These are phyloP conservation scores for Gasterosteus aculeatus DNA, from an alignment of 2,113 vertebrate species.

Conservation along the genomic window DNA sequence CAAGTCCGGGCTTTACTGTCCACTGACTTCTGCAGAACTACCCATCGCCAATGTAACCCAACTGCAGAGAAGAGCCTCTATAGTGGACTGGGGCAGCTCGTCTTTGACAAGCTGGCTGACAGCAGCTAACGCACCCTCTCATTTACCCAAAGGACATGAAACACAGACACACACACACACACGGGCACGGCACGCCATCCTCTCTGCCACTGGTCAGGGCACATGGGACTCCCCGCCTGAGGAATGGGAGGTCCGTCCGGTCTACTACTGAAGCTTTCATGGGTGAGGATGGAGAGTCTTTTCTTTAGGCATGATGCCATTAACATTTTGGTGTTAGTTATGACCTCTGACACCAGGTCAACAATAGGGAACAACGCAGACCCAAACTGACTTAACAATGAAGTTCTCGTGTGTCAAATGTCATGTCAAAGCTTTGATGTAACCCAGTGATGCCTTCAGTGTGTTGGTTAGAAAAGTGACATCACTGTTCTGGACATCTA, in stretches of 20 bases:
- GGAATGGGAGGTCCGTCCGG: background rate
- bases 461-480: background rate
- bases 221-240: constrained; percentile 31
- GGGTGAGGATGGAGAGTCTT: background rate
- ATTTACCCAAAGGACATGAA: constrained; percentile 68
- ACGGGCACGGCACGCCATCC: constrained; percentile 51
- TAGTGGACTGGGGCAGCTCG: constrained; percentile 82
- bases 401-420: background rate
- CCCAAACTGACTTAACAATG: background rate
- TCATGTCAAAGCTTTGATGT: background rate
- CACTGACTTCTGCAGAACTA: constrained; percentile 99
- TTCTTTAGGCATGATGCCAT: background rate
- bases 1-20: constrained; percentile 99
- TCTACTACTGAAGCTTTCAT: background rate
- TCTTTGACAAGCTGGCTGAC: constrained; percentile 80
- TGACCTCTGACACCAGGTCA: background rate
- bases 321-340: background rate
- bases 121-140: constrained; percentile 76
- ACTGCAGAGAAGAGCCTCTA: constrained; percentile 97
- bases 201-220: constrained; percentile 40
- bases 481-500: background rate
- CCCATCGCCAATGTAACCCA: constrained; percentile 98
- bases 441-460: background rate
- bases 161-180: constrained; percentile 54
- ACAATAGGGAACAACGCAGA: background rate